Percentiles rank a stretch among this genome's conserved stretches.
These are phyloP conservation scores for Cladorhizidae sp. DNA, from an alignment of 37 sponge, comb jelly and placozoan genomes.

Conservation along the genomic window DNA sequence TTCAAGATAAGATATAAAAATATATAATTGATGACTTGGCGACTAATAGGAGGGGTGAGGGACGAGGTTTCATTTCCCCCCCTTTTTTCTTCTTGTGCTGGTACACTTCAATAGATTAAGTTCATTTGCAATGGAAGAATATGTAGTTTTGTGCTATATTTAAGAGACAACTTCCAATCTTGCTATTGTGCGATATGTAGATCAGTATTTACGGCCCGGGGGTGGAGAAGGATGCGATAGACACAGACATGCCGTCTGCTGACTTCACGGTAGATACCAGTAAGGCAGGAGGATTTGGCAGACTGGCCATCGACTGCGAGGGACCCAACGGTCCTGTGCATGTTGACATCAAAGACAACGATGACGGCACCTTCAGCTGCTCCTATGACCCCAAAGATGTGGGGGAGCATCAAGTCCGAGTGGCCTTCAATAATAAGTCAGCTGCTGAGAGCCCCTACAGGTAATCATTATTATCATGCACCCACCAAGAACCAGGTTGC, in stretches of 20 bases:
- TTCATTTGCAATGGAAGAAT: too few relatives aligned
- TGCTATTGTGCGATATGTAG: too few relatives aligned
- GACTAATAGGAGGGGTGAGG: too few relatives aligned
- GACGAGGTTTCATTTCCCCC: too few relatives aligned
- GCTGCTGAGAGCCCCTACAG: slow-evolving; percentile 76
- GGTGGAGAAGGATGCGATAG: slow-evolving; percentile 45
- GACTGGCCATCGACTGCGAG: slow-evolving; percentile 16
- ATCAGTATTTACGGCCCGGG: slow-evolving; percentile 70
- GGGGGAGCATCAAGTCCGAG: slow-evolving; percentile 53
- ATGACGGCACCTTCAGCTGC: slow-evolving; percentile 47
- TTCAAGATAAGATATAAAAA: too few relatives aligned
- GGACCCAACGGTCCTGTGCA: slow-evolving; percentile 69
- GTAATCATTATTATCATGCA: too few relatives aligned
- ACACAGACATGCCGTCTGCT: slow-evolving; percentile 42
- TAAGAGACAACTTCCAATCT: too few relatives aligned
- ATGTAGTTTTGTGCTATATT: too few relatives aligned
- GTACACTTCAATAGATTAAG: too few relatives aligned
- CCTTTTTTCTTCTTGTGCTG: too few relatives aligned
- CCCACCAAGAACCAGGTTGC: too few relatives aligned
- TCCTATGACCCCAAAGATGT: slow-evolving; percentile 56
- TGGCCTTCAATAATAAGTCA: slow-evolving; percentile 55
- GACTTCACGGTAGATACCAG: slow-evolving; percentile 56
- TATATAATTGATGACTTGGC: too few relatives aligned
- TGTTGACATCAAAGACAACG: slow-evolving; percentile 17
- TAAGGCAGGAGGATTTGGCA: slow-evolving; percentile 56